These are phyloP conservation scores for Cyclopterus lumpus DNA, from an alignment of 2,797 vertebrate species.

Conservation along the genomic window DNA sequence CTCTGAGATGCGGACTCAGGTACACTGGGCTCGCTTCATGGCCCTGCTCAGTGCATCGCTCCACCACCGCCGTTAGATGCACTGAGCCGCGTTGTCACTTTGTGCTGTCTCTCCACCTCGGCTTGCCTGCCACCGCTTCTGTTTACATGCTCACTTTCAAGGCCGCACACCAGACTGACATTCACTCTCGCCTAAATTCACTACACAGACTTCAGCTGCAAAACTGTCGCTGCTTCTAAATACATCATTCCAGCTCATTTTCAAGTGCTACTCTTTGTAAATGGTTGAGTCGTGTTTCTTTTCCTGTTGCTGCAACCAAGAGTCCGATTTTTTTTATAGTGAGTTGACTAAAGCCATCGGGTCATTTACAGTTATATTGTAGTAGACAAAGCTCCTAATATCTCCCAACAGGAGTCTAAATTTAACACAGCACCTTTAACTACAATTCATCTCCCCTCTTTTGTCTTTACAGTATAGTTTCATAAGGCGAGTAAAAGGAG, in stretches of 20 bases:
- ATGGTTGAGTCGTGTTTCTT: slow-evolving; percentile 19
- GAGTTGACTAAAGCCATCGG: slow-evolving; percentile 2
- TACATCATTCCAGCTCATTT: slow-evolving; percentile 34
- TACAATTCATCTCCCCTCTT: slow-evolving; percentile 64
- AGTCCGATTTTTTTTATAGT: slow-evolving; percentile 25
- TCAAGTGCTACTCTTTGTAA: slow-evolving; percentile 37
- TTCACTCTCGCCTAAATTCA: slow-evolving; percentile 43
- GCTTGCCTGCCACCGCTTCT: slow-evolving; percentile 43
- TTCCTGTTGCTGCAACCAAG: slow-evolving; percentile 19
- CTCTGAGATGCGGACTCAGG: slow-evolving; percentile 93
- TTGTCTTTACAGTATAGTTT: slow-evolving; percentile 95
- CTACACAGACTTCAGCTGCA: slow-evolving; percentile 37
- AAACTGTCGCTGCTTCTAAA: slow-evolving; percentile 30
- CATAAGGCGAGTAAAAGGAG: slow-evolving; percentile 95
- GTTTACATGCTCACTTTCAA: slow-evolving; percentile 33
- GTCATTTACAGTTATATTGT: slow-evolving; percentile 11
- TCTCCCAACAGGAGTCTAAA: slow-evolving; percentile 29
- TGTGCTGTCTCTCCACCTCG: slow-evolving; percentile 34
- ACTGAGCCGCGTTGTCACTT: slow-evolving; percentile 62
- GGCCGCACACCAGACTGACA: slow-evolving; percentile 35
- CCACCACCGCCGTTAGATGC: slow-evolving; percentile 42
- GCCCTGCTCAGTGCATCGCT: slow-evolving; percentile 67
- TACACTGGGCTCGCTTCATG: slow-evolving; percentile 76
- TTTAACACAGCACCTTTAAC: slow-evolving; percentile 2
- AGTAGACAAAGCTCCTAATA: slow-evolving; percentile 62